Percentiles rank a stretch among this genome's conserved stretches.
phyloP scores from a whole-genome alignment of 2,797 vertebrate species.

The Protosalanx chinensis region DNA sequence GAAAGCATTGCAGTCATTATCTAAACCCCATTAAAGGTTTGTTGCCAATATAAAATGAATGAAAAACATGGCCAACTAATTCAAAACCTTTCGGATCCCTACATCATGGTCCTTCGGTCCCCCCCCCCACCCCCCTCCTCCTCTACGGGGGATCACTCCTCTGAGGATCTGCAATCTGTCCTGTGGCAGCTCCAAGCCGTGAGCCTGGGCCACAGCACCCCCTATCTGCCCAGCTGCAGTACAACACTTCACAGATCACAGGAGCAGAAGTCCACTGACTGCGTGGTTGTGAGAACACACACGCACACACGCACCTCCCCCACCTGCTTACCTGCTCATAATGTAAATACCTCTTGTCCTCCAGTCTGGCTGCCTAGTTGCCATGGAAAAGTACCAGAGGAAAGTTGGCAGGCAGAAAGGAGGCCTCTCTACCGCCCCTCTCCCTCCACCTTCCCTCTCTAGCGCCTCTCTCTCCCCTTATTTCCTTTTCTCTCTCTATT shows the following conservation, averaged over 20 bases:
- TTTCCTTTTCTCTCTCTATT: background rate
- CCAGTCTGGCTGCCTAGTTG: conserved; percentile 1
- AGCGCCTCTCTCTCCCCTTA: background rate
- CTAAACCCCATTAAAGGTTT: background rate
- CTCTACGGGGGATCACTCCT: background rate
- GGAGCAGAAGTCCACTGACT: background rate
- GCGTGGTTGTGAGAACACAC: background rate
- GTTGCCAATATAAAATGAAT: background rate
- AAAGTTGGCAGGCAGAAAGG: conserved; percentile 2
- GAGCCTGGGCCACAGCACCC: conserved; percentile 29
- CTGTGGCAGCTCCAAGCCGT: background rate
- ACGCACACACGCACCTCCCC: background rate
- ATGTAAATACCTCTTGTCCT: conserved; percentile 10
- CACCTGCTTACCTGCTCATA: conserved; percentile 26
- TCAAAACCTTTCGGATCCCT: too few relatives aligned
- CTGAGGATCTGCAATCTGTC: background rate
- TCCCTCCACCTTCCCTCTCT: background rate
- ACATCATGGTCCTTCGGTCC: background rate
- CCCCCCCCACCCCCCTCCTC: too few relatives aligned
- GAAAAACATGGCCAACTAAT: background rate
- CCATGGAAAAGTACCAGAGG: conserved; percentile 32
- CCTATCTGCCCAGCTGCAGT: conserved; percentile 16
- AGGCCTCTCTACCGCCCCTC: background rate
- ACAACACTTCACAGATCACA: background rate
- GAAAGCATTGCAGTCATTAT: background rate